Percentiles rank a stretch among this genome's conserved stretches.
phyloP scores from a whole-genome alignment of 2,797 vertebrate species.

The Pseudochaenichthys georgianus region DNA sequence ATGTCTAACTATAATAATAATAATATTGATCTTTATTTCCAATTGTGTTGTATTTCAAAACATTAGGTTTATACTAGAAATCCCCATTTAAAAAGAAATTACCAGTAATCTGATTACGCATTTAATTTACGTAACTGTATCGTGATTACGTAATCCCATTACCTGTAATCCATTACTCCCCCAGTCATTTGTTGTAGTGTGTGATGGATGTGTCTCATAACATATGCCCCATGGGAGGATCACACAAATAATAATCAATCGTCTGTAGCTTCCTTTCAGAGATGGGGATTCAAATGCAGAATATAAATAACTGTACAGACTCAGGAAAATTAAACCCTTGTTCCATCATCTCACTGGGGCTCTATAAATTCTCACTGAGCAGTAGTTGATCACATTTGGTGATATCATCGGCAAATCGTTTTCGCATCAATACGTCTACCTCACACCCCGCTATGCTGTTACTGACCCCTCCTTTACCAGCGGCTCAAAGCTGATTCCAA shows the following conservation, averaged over 20 bases:
- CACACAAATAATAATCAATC: not conserved
- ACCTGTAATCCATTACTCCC: too few species aligned
- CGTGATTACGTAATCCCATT: too few species aligned
- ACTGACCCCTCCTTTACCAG: constrained; percentile 4
- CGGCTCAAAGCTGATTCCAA: constrained; percentile 28
- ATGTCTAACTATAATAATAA: too few species aligned
- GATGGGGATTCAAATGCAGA: not conserved
- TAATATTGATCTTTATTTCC: too few species aligned
- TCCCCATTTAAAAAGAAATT: too few species aligned
- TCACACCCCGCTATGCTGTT: constrained; percentile 1
- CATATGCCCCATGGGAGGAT: not conserved
- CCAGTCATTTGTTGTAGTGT: not conserved
- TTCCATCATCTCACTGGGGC: not conserved
- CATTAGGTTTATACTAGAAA: too few species aligned
- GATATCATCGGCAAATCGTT: constrained; percentile 23
- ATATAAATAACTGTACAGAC: not conserved
- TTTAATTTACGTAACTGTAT: too few species aligned
- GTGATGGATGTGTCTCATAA: not conserved
- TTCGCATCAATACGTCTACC: constrained; percentile 15
- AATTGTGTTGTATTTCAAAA: too few species aligned
- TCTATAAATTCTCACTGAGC: constrained; percentile 17
- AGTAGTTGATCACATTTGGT: constrained; percentile 14
- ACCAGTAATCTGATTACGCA: too few species aligned
- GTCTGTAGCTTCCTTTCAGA: not conserved
- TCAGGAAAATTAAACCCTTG: not conserved